Evolutionary conservation across 2,797 vertebrate genomes (phyloP).

Genomic region (Syngnathus rostellatus): DNA sequence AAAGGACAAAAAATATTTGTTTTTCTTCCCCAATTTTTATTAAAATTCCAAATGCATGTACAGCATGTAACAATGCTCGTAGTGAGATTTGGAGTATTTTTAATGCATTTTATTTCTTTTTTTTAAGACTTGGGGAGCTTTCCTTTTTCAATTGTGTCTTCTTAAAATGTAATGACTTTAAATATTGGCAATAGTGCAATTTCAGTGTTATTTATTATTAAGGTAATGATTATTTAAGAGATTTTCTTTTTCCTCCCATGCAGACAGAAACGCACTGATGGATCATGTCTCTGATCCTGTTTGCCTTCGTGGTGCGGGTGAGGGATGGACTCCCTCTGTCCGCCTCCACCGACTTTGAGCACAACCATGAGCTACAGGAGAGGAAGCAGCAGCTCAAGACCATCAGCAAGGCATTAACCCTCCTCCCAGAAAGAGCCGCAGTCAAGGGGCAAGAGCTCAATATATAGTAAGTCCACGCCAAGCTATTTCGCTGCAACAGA

Average conservation of each 20-base stretch:
- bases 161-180: too few relatives aligned
- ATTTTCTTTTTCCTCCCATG: background rate
- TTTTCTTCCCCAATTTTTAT: too few relatives aligned
- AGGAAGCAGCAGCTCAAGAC: slow-evolving; percentile 81
- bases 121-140: background rate
- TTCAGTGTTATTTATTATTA: background rate
- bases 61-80: too few relatives aligned
- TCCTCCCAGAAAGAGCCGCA: slow-evolving; percentile 75
- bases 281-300: slow-evolving; percentile 92
- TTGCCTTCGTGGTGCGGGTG: slow-evolving; percentile 87
- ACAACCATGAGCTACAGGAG: slow-evolving; percentile 80
- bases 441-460: slow-evolving; percentile 73
- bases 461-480: slow-evolving; percentile 76
- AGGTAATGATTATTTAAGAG: background rate
- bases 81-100: too few relatives aligned
- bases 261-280: slow-evolving; percentile 75
- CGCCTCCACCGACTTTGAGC: slow-evolving; percentile 91
- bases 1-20: too few relatives aligned
- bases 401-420: slow-evolving; percentile 69
- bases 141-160: background rate
- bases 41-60: background rate
- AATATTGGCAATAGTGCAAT: too few relatives aligned
- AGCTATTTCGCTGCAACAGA: background rate
- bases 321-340: slow-evolving; percentile 95
- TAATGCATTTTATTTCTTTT: background rate